Base-by-base conservation (phyloP, 1,140 invertebrate species). In the Theocolax elegans region DNA sequence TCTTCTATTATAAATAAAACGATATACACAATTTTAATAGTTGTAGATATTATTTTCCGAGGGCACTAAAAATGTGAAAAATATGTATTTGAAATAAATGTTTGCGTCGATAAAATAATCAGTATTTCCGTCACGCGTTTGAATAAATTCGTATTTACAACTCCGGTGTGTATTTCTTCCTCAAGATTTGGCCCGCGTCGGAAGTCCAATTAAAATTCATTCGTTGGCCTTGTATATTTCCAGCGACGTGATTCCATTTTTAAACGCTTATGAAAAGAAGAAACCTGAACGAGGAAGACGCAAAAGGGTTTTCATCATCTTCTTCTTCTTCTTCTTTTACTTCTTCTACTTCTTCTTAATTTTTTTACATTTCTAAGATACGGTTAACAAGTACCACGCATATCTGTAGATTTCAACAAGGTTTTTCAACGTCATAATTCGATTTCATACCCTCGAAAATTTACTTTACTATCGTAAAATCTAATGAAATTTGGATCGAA, bases 201-300 rank as follows among this genome's bases (percentile, higher is more conserved):
- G 75, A 77, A 74, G n/a, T n/a, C n/a, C n/a, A n/a, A n/a, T n/a
- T n/a, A n/a, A n/a, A n/a, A n/a, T n/a, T n/a, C n/a, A n/a, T n/a
- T n/a, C n/a, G n/a, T n/a, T n/a, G n/a, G n/a, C n/a, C n/a, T n/a
- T n/a, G n/a, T n/a, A n/a, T n/a, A n/a, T n/a, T n/a, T n/a, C n/a
- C n/a, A n/a, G n/a, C n/a, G 75, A 78, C 76, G 77, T 78, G 76
- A 78, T 78, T 77, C 72, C 72, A 65, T 77, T 78, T 78, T 51
- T 38, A 51, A 51, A 38, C 8, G 17, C 0, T 15, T 63, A 23
- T 46, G 54, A 13, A 40, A 13, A 40, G 29, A 40, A 19, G 15
- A 31, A 53, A 29, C 6, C 8, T 53, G 3, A 51, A 51, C 1
- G 3, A 2, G 2, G 19, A 51, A 15, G 4, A 13, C n/a, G n/a